Evolutionary conservation across 2,797 vertebrate genomes (phyloP).

Genomic region (Platalea minor): DNA sequence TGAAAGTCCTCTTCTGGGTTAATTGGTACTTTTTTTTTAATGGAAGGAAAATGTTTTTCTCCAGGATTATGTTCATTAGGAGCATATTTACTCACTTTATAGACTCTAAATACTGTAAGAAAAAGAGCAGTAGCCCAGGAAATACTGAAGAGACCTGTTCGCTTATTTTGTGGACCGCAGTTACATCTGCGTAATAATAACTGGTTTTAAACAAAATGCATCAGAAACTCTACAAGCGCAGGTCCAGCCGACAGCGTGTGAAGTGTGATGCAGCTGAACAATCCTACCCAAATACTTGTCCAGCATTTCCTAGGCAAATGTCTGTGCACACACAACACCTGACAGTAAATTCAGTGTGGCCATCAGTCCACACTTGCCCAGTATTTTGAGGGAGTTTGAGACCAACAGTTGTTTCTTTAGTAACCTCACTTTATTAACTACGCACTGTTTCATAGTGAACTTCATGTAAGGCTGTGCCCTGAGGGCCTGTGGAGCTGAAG

Average conservation of each 20-base stretch:
- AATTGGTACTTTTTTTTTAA: neutral
- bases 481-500: neutral
- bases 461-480: neutral
- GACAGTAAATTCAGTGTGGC: neutral
- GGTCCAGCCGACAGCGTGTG: neutral
- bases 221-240: neutral
- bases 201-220: neutral
- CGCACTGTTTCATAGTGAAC: neutral
- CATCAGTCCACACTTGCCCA: neutral
- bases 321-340: neutral
- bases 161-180: neutral
- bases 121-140: neutral
- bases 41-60: neutral
- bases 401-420: neutral
- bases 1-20: neutral
- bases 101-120: neutral
- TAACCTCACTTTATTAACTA: neutral
- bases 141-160: neutral
- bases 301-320: neutral
- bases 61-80: neutral
- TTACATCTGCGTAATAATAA: neutral
- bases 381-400: neutral
- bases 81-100: neutral
- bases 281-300: neutral
- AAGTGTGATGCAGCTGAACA: neutral